Conservation (phyloP, 2,113 vertebrate species). For the Podocnemis expansa region DNA sequence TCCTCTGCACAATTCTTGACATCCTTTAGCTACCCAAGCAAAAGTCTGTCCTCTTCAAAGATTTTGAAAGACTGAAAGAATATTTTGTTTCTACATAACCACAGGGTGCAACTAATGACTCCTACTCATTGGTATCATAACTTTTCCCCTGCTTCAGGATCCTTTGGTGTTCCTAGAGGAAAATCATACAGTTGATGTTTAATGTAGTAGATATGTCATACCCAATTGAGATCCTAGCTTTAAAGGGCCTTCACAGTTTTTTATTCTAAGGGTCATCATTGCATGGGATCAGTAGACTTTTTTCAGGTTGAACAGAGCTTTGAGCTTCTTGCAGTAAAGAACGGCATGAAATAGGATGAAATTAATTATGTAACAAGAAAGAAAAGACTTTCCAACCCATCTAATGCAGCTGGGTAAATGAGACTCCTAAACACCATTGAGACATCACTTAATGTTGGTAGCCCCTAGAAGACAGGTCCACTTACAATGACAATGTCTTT, state of each 20-base stretch:
- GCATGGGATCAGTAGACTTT: slow-evolving; percentile 10
- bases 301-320: neutral
- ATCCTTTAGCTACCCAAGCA: neutral
- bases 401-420: neutral
- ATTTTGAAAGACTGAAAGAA: neutral
- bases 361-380: slow-evolving; percentile 20
- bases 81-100: slow-evolving; percentile 8
- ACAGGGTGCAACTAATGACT: slow-evolving; percentile 6
- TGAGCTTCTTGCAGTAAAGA: neutral
- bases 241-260: slow-evolving; percentile 1
- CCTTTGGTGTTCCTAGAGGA: neutral
- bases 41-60: neutral
- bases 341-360: slow-evolving; percentile 30
- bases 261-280: neutral
- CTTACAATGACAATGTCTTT: slow-evolving; percentile 33
- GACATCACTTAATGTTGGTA: slow-evolving; percentile 40
- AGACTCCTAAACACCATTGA: slow-evolving; percentile 27
- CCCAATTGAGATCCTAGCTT: neutral
- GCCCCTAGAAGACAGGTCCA: slow-evolving; percentile 6
- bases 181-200: neutral
- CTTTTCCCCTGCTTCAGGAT: neutral
- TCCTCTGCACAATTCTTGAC: slow-evolving; percentile 22
- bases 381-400: slow-evolving; percentile 2
- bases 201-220: neutral
- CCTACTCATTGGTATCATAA: neutral